phyloP scores from a whole-genome alignment of 2,113 vertebrate genomes.

The Muntiacus reevesi region DNA sequence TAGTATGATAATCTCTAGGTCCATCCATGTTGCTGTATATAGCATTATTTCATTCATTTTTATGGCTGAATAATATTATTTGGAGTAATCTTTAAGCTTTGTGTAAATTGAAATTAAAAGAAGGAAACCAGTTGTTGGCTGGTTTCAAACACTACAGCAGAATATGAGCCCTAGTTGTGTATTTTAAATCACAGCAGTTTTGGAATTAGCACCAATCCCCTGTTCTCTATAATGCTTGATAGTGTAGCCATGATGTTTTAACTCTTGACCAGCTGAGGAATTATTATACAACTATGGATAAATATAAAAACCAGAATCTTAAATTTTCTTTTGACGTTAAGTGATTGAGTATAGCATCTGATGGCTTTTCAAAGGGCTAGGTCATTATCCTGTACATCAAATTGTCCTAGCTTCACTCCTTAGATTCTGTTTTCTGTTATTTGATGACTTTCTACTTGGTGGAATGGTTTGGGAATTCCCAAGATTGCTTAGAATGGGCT shows the following conservation, averaged over 20 bases:
- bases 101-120: background rate
- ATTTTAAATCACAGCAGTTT: background rate
- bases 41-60: background rate
- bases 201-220: background rate
- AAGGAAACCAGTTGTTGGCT: background rate
- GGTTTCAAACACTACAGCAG: background rate
- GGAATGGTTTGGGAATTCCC: background rate
- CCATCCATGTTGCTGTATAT: background rate
- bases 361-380: background rate
- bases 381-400: background rate
- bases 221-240: background rate
- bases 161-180: background rate
- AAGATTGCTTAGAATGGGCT: background rate
- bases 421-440: background rate
- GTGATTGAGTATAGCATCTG: background rate
- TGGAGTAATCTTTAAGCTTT: background rate
- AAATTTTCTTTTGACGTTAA: constrained; percentile 24
- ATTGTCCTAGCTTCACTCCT: background rate
- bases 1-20: background rate
- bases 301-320: background rate
- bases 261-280: background rate
- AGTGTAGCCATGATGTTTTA: background rate
- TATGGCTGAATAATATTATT: background rate
- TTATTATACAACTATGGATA: background rate
- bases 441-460: background rate